phyloP scores from a whole-genome alignment of 2,113 vertebrate genomes.

The Lophius piscatorius region DNA sequence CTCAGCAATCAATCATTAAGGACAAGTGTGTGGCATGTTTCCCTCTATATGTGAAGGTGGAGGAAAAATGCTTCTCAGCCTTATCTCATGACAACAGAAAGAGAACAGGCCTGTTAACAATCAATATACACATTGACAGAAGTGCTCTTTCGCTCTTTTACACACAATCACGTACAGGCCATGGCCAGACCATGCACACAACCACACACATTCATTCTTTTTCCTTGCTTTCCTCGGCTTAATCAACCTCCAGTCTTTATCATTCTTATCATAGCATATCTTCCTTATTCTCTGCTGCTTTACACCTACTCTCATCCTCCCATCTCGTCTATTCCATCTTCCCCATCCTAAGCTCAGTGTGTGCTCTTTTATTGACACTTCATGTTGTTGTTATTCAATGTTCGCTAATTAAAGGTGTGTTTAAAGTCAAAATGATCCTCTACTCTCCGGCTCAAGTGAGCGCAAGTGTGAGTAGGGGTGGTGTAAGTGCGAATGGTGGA shows the following conservation, averaged over 20 bases:
- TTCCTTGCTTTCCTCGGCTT: conserved; percentile 32
- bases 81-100: conserved; percentile 77
- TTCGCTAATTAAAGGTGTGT: too few relatives aligned
- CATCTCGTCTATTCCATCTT: conserved; percentile 40
- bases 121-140: conserved; percentile 72
- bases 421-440: too few relatives aligned
- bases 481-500: too few relatives aligned
- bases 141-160: conserved; percentile 13
- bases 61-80: conserved; percentile 56
- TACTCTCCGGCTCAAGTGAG: too few relatives aligned
- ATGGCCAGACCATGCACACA: conserved; percentile 2
- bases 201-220: conserved; percentile 26
- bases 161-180: neutral
- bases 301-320: conserved; percentile 35
- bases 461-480: too few relatives aligned
- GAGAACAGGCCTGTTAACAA: conserved; percentile 67
- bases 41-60: neutral
- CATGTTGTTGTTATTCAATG: too few relatives aligned
- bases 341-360: conserved; percentile 22
- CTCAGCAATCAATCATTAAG: conserved; percentile 73
- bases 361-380: neutral
- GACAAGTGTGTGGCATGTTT: conserved; percentile 36
- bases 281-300: conserved; percentile 60
- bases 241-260: conserved; percentile 53
- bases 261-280: conserved; percentile 60